Percentiles rank a stretch among this genome's conserved stretches.
Conservation (phyloP, 2,797 vertebrate species). For the Ptychadena robeensis region DNA sequence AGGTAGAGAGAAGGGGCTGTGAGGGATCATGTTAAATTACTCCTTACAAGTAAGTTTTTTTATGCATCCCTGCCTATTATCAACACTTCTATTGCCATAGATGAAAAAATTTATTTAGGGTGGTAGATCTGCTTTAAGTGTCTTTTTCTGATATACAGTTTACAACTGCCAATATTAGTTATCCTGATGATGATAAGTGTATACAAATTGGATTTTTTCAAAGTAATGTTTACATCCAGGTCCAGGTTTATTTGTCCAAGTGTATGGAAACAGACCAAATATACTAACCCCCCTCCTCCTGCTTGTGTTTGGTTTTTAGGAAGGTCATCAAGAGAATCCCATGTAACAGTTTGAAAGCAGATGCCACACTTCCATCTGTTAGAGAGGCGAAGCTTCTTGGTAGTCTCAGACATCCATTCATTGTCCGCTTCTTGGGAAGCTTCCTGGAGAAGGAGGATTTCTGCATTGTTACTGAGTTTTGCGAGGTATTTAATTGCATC, state of each 20-base stretch:
- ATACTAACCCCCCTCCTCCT: neutral
- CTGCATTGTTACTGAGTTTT: slow-evolving; percentile 59
- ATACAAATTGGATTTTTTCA: no score
- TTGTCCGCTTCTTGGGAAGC: slow-evolving; percentile 47
- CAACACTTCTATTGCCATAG: no score
- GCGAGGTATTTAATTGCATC: slow-evolving; percentile 46
- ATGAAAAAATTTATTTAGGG: no score
- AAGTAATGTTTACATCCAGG: neutral
- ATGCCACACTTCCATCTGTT: slow-evolving; percentile 51
- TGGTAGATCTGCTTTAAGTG: no score
- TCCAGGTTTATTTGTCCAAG: neutral
- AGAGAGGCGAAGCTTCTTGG: slow-evolving; percentile 58
- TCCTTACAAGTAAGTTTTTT: no score
- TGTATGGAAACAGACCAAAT: neutral
- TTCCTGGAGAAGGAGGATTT: slow-evolving; percentile 58
- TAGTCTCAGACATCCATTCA: slow-evolving; percentile 53
- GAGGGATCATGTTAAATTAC: no score
- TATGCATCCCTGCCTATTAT: no score
- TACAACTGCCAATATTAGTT: no score
- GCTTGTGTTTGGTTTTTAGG: slow-evolving; percentile 29
- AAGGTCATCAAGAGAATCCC: slow-evolving; percentile 60
- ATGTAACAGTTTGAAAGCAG: slow-evolving; percentile 40
- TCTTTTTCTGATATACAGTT: no score
- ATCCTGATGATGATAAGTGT: no score
- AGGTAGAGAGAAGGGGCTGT: no score